Conservation (phyloP, 2,888 invertebrate genomes). For the Coremacera marginata region DNA sequence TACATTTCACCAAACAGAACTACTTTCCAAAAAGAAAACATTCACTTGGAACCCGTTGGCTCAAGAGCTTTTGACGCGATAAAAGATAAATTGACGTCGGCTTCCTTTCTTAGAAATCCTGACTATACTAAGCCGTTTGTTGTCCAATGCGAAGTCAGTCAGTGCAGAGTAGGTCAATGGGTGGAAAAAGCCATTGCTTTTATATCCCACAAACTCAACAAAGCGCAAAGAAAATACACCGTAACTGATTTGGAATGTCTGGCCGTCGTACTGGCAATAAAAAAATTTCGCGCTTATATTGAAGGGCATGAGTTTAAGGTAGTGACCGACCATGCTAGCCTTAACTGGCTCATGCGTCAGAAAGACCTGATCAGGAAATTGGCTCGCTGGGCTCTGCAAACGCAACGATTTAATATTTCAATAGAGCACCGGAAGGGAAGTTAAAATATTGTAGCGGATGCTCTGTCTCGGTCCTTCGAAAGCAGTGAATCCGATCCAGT, state of each 20-base stretch:
- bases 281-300: neutral
- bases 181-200: neutral
- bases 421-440: conserved; percentile 14
- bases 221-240: neutral
- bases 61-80: neutral
- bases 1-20: neutral
- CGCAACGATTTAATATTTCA: conserved; percentile 2
- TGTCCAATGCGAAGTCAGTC: neutral
- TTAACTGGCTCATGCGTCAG: neutral
- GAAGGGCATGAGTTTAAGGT: neutral
- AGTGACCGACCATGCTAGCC: neutral
- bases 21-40: neutral
- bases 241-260: neutral
- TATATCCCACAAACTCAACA: neutral
- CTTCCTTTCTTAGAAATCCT: neutral
- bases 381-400: neutral
- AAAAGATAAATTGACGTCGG: neutral
- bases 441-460: conserved; percentile 19
- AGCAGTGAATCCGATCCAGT: neutral
- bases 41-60: neutral
- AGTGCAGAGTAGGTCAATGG: neutral
- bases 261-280: neutral
- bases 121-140: neutral
- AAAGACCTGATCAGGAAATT: neutral
- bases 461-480: conserved; percentile 1